Evolutionary conservation across 2,113 vertebrate genomes (phyloP).

Genomic region (Nothocercus julius): DNA sequence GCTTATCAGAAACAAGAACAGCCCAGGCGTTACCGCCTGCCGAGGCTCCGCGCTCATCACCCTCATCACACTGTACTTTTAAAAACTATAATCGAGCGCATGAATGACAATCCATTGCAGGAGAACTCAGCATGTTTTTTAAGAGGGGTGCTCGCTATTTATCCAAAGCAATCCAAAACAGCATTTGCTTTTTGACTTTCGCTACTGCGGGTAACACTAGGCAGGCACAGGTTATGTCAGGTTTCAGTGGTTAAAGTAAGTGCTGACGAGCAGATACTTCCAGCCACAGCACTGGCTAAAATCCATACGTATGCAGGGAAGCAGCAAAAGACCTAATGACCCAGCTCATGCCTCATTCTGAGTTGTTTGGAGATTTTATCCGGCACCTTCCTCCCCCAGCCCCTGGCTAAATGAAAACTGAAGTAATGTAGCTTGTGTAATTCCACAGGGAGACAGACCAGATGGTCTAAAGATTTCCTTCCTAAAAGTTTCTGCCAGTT

Average conservation of each 20-base stretch:
- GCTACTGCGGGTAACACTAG: too few species aligned
- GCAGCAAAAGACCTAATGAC: not conserved
- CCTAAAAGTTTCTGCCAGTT: not conserved
- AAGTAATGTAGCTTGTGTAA: not conserved
- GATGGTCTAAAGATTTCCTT: not conserved
- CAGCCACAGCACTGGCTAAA: not conserved
- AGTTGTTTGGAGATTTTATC: not conserved
- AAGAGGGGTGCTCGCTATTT: not conserved
- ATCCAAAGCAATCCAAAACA: not conserved
- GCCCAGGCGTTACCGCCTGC: too few species aligned
- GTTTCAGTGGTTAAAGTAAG: not conserved
- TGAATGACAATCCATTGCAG: not conserved
- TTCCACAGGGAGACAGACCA: not conserved
- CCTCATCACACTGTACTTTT: too few species aligned
- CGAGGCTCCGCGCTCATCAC: not conserved
- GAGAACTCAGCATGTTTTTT: not conserved
- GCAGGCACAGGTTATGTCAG: not conserved
- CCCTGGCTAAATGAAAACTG: not conserved
- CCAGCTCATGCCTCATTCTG: not conserved
- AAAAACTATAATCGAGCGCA: not conserved
- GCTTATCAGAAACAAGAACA: not conserved
- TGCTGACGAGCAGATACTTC: rapidly evolving
- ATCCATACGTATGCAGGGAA: not conserved
- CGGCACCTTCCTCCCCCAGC: not conserved
- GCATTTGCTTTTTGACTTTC: not conserved